Base-by-base conservation (phyloP, 2,113 vertebrate genomes). In the Grus americana region DNA sequence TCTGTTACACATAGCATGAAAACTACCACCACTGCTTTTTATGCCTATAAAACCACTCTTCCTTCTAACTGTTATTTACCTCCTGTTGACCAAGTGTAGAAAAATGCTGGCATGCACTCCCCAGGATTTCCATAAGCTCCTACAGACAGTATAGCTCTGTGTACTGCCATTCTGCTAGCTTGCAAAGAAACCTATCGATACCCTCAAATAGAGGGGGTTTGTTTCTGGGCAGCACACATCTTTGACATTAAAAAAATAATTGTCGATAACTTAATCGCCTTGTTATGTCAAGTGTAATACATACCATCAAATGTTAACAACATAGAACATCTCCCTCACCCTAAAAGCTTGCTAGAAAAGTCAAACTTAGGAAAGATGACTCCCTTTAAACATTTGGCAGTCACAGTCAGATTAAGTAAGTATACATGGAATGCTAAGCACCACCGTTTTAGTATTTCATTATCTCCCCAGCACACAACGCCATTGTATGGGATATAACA, bases 21-120 rank as follows among this genome's bases (percentile, higher is more conserved):
- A 94, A 88, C 76, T 57, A 91, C 81, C 72, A 93, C 78, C 75
- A 66, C 90, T 94, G 95, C 44, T 92, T 96, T 95, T 95, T 90
- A 86, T 81, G 63, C 57, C 92, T 65, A 52, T 93, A 88, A 97
- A 97, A 93, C 70, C 81, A 88, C 75, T 95, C 90, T 95, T 92
- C 85, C 94, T 92, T 95, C 92, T 96, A 86, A 83, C 68, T 87
- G 78, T 85, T 95, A 95, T 92, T 92, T 95, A 95, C 88, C 94
- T 95, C 93, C 91, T 65, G 46, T 89, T 87, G 94, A 83, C 59
- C 90, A 90, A 95, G 62, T 46, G 38, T 23, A 49, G 74, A 65
- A 67, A 81, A 97, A 80, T n/a, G 65, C 61, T 66, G 54, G 63
- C 71, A 59, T 59, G 86, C 17, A 66, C 67, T 46, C 65, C 68